Percentiles rank a stretch among this genome's conserved stretches.
These are phyloP conservation scores for Zosterops hypoxanthus DNA, from an alignment of 2,113 vertebrate species.

Conservation along the genomic window DNA sequence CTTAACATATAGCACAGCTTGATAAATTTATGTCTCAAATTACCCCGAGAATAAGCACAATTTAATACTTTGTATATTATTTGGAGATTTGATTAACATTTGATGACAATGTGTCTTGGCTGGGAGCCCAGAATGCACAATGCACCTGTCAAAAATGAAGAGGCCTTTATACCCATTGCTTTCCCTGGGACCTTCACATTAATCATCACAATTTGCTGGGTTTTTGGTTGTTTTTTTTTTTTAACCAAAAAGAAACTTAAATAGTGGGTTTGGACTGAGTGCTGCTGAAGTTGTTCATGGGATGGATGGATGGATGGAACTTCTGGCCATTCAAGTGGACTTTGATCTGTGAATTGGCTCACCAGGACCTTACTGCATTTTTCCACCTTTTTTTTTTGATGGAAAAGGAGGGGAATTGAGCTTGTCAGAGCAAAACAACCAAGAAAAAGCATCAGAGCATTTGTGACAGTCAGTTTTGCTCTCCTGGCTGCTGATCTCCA, in stretches of 20 bases:
- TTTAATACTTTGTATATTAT: conserved; percentile 45
- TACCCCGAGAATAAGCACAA: conserved; percentile 24
- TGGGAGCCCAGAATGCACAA: conserved; percentile 21
- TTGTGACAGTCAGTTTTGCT: not conserved
- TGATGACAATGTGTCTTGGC: conserved; percentile 64
- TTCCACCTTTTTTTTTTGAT: not conserved
- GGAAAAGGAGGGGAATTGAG: not conserved
- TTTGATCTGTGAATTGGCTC: not conserved
- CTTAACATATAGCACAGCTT: not conserved
- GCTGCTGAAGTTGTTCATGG: not conserved
- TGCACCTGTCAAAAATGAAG: conserved; percentile 74
- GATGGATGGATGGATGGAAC: too few relatives aligned
- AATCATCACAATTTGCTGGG: conserved; percentile 15
- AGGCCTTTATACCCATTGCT: conserved; percentile 57
- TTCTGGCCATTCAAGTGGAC: not conserved
- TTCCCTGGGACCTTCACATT: not conserved
- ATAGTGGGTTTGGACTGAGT: not conserved
- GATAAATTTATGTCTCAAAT: conserved; percentile 41
- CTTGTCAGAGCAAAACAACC: not conserved
- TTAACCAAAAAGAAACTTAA: not conserved
- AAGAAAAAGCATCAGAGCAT: not conserved
- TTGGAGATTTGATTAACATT: conserved; percentile 65
- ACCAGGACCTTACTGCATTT: not conserved
- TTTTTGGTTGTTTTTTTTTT: not conserved
- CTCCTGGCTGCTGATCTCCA: not conserved